Conservation (phyloP, 2,797 vertebrate species). For the Chaenodraco wilsoni region DNA sequence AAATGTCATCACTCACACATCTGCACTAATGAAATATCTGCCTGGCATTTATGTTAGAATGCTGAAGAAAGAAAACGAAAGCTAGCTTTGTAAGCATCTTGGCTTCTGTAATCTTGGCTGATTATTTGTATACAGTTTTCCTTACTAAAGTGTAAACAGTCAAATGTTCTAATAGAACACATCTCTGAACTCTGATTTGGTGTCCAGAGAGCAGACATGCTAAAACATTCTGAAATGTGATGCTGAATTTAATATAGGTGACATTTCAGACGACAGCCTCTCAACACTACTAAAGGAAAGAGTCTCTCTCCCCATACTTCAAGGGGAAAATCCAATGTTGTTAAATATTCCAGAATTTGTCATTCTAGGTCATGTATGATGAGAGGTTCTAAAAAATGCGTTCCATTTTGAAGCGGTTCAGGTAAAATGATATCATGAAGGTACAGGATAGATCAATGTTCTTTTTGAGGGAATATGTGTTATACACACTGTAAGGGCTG, state of each 20-base stretch:
- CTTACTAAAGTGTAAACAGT: slow-evolving; percentile 70
- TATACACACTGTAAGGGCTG: slow-evolving; percentile 38
- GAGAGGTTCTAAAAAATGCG: slow-evolving; percentile 44
- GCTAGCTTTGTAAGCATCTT: slow-evolving; percentile 49
- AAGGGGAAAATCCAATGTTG: slow-evolving; percentile 15
- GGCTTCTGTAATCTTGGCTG: slow-evolving; percentile 49
- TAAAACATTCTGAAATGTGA: slow-evolving; percentile 42
- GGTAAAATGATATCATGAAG: slow-evolving; percentile 35
- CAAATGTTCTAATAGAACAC: slow-evolving; percentile 61
- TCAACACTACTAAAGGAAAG: not conserved
- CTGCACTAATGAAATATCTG: slow-evolving; percentile 45
- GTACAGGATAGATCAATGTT: slow-evolving; percentile 38
- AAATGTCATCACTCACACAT: slow-evolving; percentile 42
- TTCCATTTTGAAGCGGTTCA: slow-evolving; percentile 38
- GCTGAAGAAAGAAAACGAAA: slow-evolving; percentile 38
- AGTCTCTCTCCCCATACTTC: slow-evolving; percentile 14
- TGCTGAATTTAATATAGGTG: slow-evolving; percentile 31
- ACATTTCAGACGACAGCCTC: slow-evolving; percentile 37
- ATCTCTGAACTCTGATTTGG: slow-evolving; percentile 26
- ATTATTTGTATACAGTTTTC: slow-evolving; percentile 41
- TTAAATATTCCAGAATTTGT: slow-evolving; percentile 40
- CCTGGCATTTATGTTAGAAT: slow-evolving; percentile 28
- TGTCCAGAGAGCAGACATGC: slow-evolving; percentile 29
- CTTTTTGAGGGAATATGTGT: slow-evolving; percentile 31
- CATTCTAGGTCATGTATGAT: slow-evolving; percentile 30